A percentile compares a stretch with the other conserved stretches of the same genome.
Evolutionary conservation across 1,140 invertebrate species (phyloP).

Genomic region (Monochamus saltuarius): DNA sequence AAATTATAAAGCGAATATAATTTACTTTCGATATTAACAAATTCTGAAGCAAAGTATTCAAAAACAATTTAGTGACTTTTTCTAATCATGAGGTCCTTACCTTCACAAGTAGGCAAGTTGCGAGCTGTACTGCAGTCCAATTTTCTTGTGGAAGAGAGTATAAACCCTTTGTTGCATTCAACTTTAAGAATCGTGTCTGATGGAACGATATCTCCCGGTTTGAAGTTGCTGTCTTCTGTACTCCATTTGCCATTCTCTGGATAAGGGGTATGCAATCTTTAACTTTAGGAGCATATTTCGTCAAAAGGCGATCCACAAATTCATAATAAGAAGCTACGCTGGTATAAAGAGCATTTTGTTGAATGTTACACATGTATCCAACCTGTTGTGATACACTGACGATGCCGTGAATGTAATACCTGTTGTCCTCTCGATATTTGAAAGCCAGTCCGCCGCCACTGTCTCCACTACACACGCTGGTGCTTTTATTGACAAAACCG

Average conservation of each 20-base stretch:
- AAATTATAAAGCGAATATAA: too few species aligned
- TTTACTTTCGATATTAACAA: too few species aligned
- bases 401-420: not conserved
- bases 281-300: not conserved
- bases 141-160: not conserved
- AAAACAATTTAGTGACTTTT: too few species aligned
- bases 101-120: not conserved
- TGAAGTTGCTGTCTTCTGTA: not conserved
- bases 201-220: not conserved
- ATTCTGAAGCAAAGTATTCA: too few species aligned
- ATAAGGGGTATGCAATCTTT: not conserved
- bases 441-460: constrained; percentile 1
- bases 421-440: not conserved
- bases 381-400: not conserved
- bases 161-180: not conserved
- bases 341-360: not conserved
- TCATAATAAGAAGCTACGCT: not conserved
- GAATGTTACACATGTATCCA: not conserved
- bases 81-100: too few species aligned
- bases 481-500: not conserved
- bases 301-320: not conserved
- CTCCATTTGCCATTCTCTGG: not conserved
- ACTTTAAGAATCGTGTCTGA: not conserved
- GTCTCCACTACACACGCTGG: not conserved
- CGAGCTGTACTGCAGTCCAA: not conserved